Evolutionary conservation across 2,113 vertebrate genomes (phyloP), one percentile per base, ranked within the genome.

Genomic region (Misgurnus mizolepis): DNA sequence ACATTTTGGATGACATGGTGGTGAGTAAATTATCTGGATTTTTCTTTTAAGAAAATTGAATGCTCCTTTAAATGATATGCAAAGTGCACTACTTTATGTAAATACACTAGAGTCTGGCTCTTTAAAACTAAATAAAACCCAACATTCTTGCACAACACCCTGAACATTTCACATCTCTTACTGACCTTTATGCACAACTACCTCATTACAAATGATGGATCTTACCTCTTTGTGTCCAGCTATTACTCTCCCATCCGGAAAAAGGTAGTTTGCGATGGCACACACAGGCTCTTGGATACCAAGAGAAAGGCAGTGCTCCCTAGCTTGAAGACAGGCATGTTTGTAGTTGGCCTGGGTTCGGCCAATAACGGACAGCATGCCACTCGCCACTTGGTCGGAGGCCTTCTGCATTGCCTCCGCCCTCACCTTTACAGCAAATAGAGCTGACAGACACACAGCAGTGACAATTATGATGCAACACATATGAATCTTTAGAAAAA

Each of bases 381-480:
- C 97, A 0, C 97, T 95, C 41, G 93, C 91, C 7, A 91, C 88
- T 0, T 91, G 90, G 8, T 96, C 94, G 0, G 98, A 95, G 0
- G 97, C 97, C 68, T 86, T 88, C 86, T 99, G 96, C 98, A 99
- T 99, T 85, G 95, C 95, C 83, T 98, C 97, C 0, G 96, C 97
- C 0, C 97, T 94, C 61, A 95, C 91, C 49, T 97, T 98, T 85
- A 99, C 97, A 0, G 91, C 96, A 6, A 94, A 94, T 73, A 99
- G 87, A 27, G 95, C 98, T 99, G 0, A 3, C 0, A 1, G 22
- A 40, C 4, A 12, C 12, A 67, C 10, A 11, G 55, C 55, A 60
- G 49, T 39, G 17, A 43, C 5, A 22, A 22, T 22, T 22, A 22
- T 22, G 22, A 22, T 22, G 22, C 22, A 22, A 22, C 22, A 22